These are phyloP conservation scores for Siderastrea radians DNA, from an alignment of 92 coral and sea anemone species.

Conservation along the genomic window DNA sequence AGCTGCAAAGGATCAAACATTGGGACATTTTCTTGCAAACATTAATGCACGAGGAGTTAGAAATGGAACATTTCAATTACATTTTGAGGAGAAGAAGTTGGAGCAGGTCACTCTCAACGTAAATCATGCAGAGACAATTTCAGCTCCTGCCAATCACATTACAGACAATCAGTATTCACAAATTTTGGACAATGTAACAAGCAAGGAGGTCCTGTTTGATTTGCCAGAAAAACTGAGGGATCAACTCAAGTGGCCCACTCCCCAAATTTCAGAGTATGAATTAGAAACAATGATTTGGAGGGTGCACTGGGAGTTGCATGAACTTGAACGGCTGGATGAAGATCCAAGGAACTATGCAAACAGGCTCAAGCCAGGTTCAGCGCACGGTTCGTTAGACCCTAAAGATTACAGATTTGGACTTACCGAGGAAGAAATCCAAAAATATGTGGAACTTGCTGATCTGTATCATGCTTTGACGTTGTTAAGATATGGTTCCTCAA, in stretches of 20 bases:
- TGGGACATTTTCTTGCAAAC: background rate
- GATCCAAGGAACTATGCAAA: slow-evolving; percentile 47
- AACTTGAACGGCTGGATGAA: slow-evolving; percentile 51
- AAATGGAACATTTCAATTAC: slow-evolving; percentile 1
- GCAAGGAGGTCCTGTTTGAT: background rate
- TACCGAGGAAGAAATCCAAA: slow-evolving; percentile 40
- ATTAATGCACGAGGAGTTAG: background rate
- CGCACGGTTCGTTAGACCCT: slow-evolving; percentile 33
- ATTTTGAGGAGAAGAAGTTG: slow-evolving; percentile 57
- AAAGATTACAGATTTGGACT: slow-evolving; percentile 58
- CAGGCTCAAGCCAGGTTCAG: slow-evolving; percentile 37
- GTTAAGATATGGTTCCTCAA: slow-evolving; percentile 1
- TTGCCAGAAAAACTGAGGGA: background rate
- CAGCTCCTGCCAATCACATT: slow-evolving; percentile 55
- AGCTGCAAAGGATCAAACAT: background rate
- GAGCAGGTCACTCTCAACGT: slow-evolving; percentile 56
- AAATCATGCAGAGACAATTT: slow-evolving; percentile 58
- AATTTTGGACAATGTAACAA: slow-evolving; percentile 52
- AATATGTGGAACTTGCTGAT: slow-evolving; percentile 47
- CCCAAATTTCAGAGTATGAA: background rate
- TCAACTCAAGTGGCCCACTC: background rate
- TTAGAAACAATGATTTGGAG: slow-evolving; percentile 22
- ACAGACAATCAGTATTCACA: slow-evolving; percentile 11
- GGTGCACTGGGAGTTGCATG: slow-evolving; percentile 56
- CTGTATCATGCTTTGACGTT: slow-evolving; percentile 47